Base-by-base conservation (phyloP, 2,888 invertebrate genomes). In the Drosophila suboccidentalis region DNA sequence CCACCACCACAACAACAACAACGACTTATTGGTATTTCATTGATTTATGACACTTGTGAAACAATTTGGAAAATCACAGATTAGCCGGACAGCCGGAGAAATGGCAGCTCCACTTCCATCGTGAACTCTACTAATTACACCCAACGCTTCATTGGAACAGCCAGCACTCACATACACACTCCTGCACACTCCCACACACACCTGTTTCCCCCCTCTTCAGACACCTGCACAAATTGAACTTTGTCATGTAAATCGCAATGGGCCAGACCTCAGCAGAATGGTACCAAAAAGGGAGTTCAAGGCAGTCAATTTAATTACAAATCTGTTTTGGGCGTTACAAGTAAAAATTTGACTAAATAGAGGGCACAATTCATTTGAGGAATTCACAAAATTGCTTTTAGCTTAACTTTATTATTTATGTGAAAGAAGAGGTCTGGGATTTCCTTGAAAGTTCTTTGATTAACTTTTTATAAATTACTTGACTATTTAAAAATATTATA, bases 11-110 rank as follows among this genome's bases (percentile, higher is more conserved):
- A 58, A 26, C 19, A 63, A 17, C 60, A 70, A 53, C 46, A 82
- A 89, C 84, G 89, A 89, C 90, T 91, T 92, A 92, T 92, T 92
- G 91, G 91, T 87, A 90, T 87, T 89, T 81, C 83, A 92, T 91
- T 92, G 92, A 92, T 92, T 92, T 92, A 92, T 92, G 91, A 90
- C 91, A 92, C 91, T 91, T 91, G 87, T 87, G 90, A 90, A 86
- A 91, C 90, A 91, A 91, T 91, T 91, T 87, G 77, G 85, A 90
- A 91, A 91, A 91, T 91, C 91, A 91, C 87, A 91, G 91, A 91
- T 91, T 91, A 91, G 87, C 57, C 84, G 79, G 78, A 65, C 78
- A 58, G 53, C 0, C 53, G 13, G 54, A 26, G 49, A 29, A 47
- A 43, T 39, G 53, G 50, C 57, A 60, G 38, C 39, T 60, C 39